Evolutionary conservation across 2,888 invertebrate species (phyloP).

Genomic region (Archips xylosteana): DNA sequence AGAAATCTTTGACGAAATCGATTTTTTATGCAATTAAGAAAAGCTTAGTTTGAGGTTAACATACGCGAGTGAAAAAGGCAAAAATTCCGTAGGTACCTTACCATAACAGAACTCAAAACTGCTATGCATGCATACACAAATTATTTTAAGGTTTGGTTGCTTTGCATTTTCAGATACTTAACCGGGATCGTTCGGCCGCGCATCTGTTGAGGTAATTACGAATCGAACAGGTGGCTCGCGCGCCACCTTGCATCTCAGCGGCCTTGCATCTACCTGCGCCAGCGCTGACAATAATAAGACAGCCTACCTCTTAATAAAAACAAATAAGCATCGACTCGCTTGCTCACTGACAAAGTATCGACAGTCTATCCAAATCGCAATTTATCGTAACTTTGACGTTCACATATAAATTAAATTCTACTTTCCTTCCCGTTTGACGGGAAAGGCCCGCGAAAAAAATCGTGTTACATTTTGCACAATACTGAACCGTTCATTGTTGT

Average conservation of each 20-base stretch:
- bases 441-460: constrained; percentile 64
- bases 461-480: constrained; percentile 83
- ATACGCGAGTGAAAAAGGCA: too few species aligned
- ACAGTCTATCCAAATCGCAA: not conserved
- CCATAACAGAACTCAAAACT: constrained; percentile 1
- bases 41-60: too few species aligned
- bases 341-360: not conserved
- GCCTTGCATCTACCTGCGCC: constrained; percentile 54
- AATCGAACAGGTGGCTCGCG: constrained; percentile 71
- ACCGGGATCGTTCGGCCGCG: constrained; percentile 53
- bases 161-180: constrained; percentile 33
- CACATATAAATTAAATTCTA: constrained; percentile 43
- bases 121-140: constrained; percentile 10
- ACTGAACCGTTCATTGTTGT: constrained; percentile 70
- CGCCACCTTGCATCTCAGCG: constrained; percentile 77
- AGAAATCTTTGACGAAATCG: too few species aligned
- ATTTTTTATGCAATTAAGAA: too few species aligned
- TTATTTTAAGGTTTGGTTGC: constrained; percentile 44
- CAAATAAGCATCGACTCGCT: constrained; percentile 26
- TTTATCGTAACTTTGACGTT: constrained; percentile 39
- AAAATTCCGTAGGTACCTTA: too few species aligned
- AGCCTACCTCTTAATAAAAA: constrained; percentile 38
- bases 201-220: constrained; percentile 82
- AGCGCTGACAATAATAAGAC: constrained; percentile 26
- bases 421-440: constrained; percentile 50